Evolutionary conservation across 2,888 invertebrate genomes (phyloP), one percentile per base, ranked within the genome.

Genomic region (Lymantria monacha): DNA sequence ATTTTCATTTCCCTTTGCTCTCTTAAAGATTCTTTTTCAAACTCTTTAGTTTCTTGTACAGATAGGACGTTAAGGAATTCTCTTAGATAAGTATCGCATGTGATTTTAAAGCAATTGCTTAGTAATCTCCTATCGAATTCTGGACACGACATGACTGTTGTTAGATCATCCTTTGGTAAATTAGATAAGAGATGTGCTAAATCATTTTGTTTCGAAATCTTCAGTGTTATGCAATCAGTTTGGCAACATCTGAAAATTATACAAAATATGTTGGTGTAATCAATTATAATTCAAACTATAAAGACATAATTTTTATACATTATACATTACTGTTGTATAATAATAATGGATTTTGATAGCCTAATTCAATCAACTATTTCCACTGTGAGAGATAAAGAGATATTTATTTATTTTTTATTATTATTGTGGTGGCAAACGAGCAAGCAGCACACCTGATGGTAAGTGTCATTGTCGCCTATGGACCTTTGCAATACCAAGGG

Each of bases 41-140:
- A 69, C 64, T 91, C 88, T 67, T 79, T 87, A 14, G 69, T 69
- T 62, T 92, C 92, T 46, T 80, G 74, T 9, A 69, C 70, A 0
- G 87, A 80, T 3, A 84, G 66, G 0, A 79, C 69, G 44, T 81
- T 83, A 0, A 87, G 55, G 42, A 92, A 85, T 12, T 86, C 85
- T 61, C 77, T 82, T 33, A 92, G 59, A 70, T 92, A 93, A 36
- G 74, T 76, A 50, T 92, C 86, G 53, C 92, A 86, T 0, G 92
- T 77, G 9, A 92, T 80, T 69, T 86, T 85, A 52, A 93, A 91
- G 55, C 92, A 90, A 3, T 92, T 83, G 30, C 79, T 74, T 8
- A 93, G 72, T 40, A 93, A 81, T 72, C 89, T 89, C 49, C 89
- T 87, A 66, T 92, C 89, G 60, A 92, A 92, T 57, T 90, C 90